Percentiles rank a stretch among this genome's conserved stretches.
phyloP scores from a whole-genome alignment of 1,140 invertebrate genomes.

The Sipha flava region DNA sequence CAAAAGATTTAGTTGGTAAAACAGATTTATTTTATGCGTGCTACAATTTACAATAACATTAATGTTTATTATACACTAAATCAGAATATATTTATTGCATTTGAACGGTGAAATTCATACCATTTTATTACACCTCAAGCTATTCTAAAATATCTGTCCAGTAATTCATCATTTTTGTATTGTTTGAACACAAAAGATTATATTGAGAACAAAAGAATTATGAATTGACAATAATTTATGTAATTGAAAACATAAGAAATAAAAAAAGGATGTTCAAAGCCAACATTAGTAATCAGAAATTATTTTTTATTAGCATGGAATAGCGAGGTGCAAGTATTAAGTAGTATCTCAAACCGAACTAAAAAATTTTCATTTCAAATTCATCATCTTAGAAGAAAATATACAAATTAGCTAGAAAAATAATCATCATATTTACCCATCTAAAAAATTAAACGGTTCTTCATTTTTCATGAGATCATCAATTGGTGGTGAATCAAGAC shows the following conservation, averaged over 20 bases:
- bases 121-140: slow-evolving; percentile 26
- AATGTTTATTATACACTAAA: background rate
- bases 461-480: slow-evolving; percentile 24
- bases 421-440: background rate
- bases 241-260: background rate
- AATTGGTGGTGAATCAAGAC: slow-evolving; percentile 28
- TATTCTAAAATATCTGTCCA: slow-evolving; percentile 35
- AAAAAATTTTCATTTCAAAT: background rate
- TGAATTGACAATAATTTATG: background rate
- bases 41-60: background rate
- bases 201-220: background rate
- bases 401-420: background rate
- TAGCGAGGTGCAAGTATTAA: background rate
- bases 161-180: slow-evolving; percentile 31
- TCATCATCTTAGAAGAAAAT: slow-evolving; percentile 11
- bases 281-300: slow-evolving; percentile 8
- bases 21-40: background rate
- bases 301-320: slow-evolving; percentile 9
- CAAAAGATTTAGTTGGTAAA: slow-evolving; percentile 1
- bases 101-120: background rate
- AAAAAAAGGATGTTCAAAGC: background rate
- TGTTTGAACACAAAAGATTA: background rate
- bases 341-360: background rate
- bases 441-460: slow-evolving; percentile 18
- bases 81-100: slow-evolving; percentile 18